Base-by-base conservation (phyloP, 2,113 vertebrate species). In the Hippocampus zosterae region DNA sequence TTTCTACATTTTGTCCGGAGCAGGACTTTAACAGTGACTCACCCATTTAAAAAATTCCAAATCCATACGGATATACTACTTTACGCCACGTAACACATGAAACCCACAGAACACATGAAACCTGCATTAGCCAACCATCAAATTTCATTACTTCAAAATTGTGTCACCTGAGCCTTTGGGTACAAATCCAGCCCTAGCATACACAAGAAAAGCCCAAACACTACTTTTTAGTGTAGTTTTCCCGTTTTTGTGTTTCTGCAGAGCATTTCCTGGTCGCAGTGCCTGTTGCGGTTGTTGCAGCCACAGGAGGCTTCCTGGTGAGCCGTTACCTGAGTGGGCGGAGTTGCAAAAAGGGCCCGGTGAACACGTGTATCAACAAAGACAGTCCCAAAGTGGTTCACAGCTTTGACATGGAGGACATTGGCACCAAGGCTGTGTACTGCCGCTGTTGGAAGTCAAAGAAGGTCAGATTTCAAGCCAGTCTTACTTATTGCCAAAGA, bases 371-470 rank as follows among this genome's bases (percentile, higher is more conserved):
- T 42, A 46, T 92, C 73, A 85, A 68, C 72, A 93, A 93, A 85
- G 91, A 93, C 76, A 91, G 88, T 61, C 78, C 91, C 72, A 92
- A 93, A 76, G 92, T 93, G 77, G 91, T 93, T 62, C 91, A 93
- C 88, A 92, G 89, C 87, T 91, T 92, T 1, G 91, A 93, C 82
- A 87, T 93, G 62, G 93, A 93, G 77, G 93, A 93, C 80, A 88
- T 93, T 5, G 86, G 82, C 74, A 81, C 80, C 76, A 92, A 92
- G 79, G 92, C 89, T 0, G 90, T 92, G 52, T 93, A 91, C 88
- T 93, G 93, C 75, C 90, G 93, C 82, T 93, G 93, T 84, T 93
- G 93, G 93, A 92, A 89, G 79, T 93, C 93, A 29, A 91, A 91
- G 72, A 93, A 92, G 90, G 93, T 93, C 56, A 62, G 63, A 1